Percentiles rank a stretch among this genome's conserved stretches.
These are phyloP conservation scores for Xestia sexstrigata DNA, from an alignment of 2,888 invertebrate genomes.

Conservation along the genomic window DNA sequence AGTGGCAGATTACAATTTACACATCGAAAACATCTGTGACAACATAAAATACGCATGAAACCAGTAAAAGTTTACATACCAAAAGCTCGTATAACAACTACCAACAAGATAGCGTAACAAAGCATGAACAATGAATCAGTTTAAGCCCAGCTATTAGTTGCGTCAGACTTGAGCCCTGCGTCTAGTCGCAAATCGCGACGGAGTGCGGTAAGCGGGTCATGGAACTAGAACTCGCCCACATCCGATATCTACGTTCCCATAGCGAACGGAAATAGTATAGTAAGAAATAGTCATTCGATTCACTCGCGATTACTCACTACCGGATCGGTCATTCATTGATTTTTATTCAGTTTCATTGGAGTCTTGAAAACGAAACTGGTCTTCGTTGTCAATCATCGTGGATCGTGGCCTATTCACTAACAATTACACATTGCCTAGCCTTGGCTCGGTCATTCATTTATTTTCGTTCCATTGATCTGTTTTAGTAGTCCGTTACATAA, in stretches of 20 bases:
- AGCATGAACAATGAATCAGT: constrained; percentile 61
- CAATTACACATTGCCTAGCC: constrained; percentile 50
- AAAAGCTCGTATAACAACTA: constrained; percentile 10
- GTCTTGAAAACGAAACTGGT: constrained; percentile 41
- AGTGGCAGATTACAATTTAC: constrained; percentile 45
- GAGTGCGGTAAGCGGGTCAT: constrained; percentile 78
- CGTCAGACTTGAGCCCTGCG: constrained; percentile 64
- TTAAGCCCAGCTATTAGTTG: constrained; percentile 63
- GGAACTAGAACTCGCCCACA: constrained; percentile 80
- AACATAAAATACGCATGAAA: neutral
- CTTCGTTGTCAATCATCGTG: constrained; percentile 36
- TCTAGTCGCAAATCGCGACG: constrained; percentile 69
- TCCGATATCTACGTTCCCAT: constrained; percentile 74
- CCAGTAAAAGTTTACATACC: constrained; percentile 12
- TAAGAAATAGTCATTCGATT: constrained; percentile 80
- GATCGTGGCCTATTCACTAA: constrained; percentile 26
- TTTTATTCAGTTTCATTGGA: constrained; percentile 60
- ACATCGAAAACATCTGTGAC: constrained; percentile 33
- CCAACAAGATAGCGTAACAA: constrained; percentile 12
- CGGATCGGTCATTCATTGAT: constrained; percentile 69
- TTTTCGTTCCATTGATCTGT: constrained; percentile 53
- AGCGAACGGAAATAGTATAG: constrained; percentile 76
- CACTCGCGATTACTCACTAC: constrained; percentile 78
- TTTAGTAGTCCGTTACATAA: constrained; percentile 33
- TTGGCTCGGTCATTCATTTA: constrained; percentile 48